Conservation (phyloP, 2,888 invertebrate species). For the Ditula angustiorana region DNA sequence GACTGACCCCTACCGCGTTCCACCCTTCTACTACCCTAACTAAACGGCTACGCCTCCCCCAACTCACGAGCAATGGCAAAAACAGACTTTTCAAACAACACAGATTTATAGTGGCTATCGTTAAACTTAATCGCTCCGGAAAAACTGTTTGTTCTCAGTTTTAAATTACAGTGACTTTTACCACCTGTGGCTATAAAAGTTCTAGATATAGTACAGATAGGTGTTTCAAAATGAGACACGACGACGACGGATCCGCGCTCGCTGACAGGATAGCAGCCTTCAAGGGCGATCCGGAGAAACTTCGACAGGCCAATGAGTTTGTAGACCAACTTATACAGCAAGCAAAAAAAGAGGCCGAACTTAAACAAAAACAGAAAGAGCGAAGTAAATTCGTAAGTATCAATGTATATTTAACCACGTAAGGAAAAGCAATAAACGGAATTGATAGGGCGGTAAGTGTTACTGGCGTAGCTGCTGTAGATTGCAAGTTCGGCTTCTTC, state of each 20-base stretch:
- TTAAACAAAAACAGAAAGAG: conserved; percentile 85
- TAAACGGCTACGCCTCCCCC: conserved; percentile 50
- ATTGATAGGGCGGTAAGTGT: conserved; percentile 84
- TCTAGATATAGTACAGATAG: conserved; percentile 10
- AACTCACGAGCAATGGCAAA: conserved; percentile 49
- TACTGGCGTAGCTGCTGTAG: conserved; percentile 70
- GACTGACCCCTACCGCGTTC: conserved; percentile 61
- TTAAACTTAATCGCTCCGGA: conserved; percentile 37
- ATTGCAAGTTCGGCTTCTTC: conserved; percentile 74
- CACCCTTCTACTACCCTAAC: conserved; percentile 47
- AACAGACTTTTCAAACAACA: conserved; percentile 33
- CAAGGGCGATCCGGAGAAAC: conserved; percentile 86
- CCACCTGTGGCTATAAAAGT: conserved; percentile 41
- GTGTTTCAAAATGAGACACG: conserved; percentile 73
- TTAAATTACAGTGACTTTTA: conserved; percentile 42
- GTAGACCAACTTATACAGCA: conserved; percentile 86
- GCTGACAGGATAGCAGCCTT: conserved; percentile 84
- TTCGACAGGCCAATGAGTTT: conserved; percentile 85
- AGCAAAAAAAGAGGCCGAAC: conserved; percentile 86
- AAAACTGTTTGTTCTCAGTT: conserved; percentile 46
- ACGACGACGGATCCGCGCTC: conserved; percentile 69
- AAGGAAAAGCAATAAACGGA: conserved; percentile 70
- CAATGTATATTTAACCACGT: conserved; percentile 79
- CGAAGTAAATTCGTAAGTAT: conserved; percentile 86
- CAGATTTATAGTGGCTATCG: conserved; percentile 46